Evolutionary conservation across 1,140 invertebrate genomes (phyloP).

Genomic region (Akabosia matsudoensis): DNA sequence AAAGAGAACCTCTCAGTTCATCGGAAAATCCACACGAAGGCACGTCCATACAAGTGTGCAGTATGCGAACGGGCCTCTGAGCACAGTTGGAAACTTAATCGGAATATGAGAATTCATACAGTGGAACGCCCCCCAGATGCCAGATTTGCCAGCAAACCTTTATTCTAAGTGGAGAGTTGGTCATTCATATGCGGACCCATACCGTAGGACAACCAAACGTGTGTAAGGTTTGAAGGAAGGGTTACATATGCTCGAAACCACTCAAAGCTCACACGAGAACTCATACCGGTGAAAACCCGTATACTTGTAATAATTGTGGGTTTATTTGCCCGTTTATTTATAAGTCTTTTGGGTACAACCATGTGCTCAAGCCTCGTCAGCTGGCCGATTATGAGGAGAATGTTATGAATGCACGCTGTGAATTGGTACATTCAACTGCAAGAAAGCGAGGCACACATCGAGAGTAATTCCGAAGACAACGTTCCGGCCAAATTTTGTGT

Average conservation of each 20-base stretch:
- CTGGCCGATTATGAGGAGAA: slow-evolving; percentile 80
- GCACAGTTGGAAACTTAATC: slow-evolving; percentile 84
- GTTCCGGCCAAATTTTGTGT: too few species aligned
- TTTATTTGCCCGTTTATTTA: too few species aligned
- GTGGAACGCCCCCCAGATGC: slow-evolving; percentile 78
- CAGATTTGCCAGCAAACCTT: slow-evolving; percentile 80
- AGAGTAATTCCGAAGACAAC: slow-evolving; percentile 70
- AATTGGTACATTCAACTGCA: slow-evolving; percentile 80
- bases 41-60: slow-evolving; percentile 74
- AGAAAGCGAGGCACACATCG: slow-evolving; percentile 81
- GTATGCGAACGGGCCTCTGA: slow-evolving; percentile 88
- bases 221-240: slow-evolving; percentile 75
- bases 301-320: slow-evolving; percentile 70
- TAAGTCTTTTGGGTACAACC: slow-evolving; percentile 84
- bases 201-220: slow-evolving; percentile 90
- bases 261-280: slow-evolving; percentile 81
- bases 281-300: slow-evolving; percentile 77
- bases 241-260: slow-evolving; percentile 86
- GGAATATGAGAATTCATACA: slow-evolving; percentile 81
- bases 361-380: slow-evolving; percentile 75
- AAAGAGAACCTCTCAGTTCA: slow-evolving; percentile 90
- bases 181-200: slow-evolving; percentile 70
- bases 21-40: slow-evolving; percentile 81
- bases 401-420: slow-evolving; percentile 89
- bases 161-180: slow-evolving; percentile 72